A percentile compares a stretch with the other conserved stretches of the same genome.
These are phyloP conservation scores for Lethrus apterus DNA, from an alignment of 1,140 invertebrate genomes.

Conservation along the genomic window DNA sequence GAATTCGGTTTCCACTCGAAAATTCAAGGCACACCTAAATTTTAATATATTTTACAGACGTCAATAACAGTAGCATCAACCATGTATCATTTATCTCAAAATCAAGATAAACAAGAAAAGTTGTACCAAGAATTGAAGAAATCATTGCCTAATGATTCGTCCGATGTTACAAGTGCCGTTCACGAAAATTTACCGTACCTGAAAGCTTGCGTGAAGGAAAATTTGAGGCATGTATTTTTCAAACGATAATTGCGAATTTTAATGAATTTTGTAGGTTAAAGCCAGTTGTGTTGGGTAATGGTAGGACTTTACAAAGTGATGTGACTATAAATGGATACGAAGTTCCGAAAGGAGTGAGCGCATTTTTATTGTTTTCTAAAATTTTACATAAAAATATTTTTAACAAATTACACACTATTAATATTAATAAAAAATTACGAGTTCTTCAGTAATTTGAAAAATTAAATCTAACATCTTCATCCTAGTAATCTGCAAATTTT, in stretches of 20 bases:
- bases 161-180: conserved; percentile 52
- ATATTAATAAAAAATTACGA: conserved; percentile 17
- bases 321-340: conserved; percentile 72
- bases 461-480: no score
- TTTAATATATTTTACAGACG: conserved; percentile 48
- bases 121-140: conserved; percentile 61
- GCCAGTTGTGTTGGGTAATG: conserved; percentile 82
- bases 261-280: conserved; percentile 57
- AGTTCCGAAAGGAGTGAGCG: conserved; percentile 78
- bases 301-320: conserved; percentile 69
- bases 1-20: no score
- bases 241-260: background rate
- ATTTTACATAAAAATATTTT: no score
- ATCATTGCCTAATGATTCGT: conserved; percentile 49
- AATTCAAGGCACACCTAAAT: no score
- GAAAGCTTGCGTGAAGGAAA: conserved; percentile 84
- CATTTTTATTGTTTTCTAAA: conserved; percentile 2
- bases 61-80: conserved; percentile 70
- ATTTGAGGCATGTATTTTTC: conserved; percentile 57
- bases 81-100: conserved; percentile 70
- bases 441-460: no score
- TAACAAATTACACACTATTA: no score
- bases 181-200: conserved; percentile 70
- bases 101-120: conserved; percentile 64
- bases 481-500: no score